phyloP scores from a whole-genome alignment of 2,113 vertebrate genomes.

The Myrmecobius fasciatus region DNA sequence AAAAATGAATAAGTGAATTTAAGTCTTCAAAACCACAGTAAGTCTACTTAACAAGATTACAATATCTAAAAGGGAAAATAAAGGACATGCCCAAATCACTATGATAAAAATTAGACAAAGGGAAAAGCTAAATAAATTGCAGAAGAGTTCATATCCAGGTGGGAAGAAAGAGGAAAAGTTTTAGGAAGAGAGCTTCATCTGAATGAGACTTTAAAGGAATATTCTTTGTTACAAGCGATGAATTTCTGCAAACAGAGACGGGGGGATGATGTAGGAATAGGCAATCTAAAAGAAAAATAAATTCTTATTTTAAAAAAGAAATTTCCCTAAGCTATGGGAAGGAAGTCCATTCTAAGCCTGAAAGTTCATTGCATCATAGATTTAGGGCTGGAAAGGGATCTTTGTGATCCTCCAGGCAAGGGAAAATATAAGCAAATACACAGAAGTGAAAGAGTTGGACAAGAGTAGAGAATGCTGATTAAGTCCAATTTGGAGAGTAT shows the following conservation, averaged over 20 bases:
- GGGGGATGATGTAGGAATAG: not conserved
- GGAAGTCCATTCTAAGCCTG: not conserved
- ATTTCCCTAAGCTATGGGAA: not conserved
- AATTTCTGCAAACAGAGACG: not conserved
- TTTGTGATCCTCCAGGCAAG: not conserved
- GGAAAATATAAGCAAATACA: not conserved
- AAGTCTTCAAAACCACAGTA: not conserved
- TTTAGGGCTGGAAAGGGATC: not conserved
- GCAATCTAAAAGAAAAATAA: not conserved
- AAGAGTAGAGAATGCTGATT: not conserved
- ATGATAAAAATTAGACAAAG: not conserved
- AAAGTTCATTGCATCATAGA: not conserved
- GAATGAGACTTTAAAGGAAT: not conserved
- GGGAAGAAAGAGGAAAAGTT: not conserved
- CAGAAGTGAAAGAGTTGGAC: not conserved
- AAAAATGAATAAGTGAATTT: not conserved
- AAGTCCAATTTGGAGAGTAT: not conserved
- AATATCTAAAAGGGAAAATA: not conserved
- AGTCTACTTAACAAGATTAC: not conserved
- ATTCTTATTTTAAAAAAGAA: not conserved
- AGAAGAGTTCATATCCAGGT: not conserved
- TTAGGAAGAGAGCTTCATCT: not conserved
- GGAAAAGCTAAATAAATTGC: not conserved
- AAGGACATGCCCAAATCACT: not conserved
- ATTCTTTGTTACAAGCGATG: not conserved